Evolutionary conservation across 2,113 vertebrate species (phyloP), one percentile per base, ranked within the genome.

Genomic region (Chlorodrepanis virens): DNA sequence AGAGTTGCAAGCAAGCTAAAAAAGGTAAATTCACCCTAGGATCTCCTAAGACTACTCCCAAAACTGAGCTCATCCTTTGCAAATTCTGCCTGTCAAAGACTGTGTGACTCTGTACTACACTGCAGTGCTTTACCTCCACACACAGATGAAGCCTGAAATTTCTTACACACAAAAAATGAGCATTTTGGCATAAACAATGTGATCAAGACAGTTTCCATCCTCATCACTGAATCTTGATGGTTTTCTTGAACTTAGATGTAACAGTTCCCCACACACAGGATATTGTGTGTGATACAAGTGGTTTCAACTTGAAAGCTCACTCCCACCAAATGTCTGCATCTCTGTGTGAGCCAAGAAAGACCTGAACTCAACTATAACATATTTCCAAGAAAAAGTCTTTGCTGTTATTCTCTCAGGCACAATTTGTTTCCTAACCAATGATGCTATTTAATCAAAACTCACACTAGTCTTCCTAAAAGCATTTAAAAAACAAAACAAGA

Each of bases 371-470:
- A 88, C 92, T 92, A 97, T 59, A 93, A 70, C 89, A 60, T 90
- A 95, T 96, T 98, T 97, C 88, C 96, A 82, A 95, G 94, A 97
- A 96, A 95, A 92, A 95, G 39, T 44, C 85, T 91, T 89, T 90
- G 57, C 40, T 93, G 78, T 80, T 97, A 96, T 93, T 96, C 96
- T 95, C 87, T 92, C 75, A 93, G 94, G 88, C 93, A 96, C 90
- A 89, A 97, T 97, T 94, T 96, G 94, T 97, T 97, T 97, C 96
- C 90, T 94, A 96, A 96, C 89, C 95, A 93, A 82, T 94, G 94
- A 93, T 93, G 84, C 74, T 97, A 75, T 95, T 97, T 97, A 95
- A 97, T 96, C 96, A 97, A 95, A 97, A 93, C 80, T 95, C 95
- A 93, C 83, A 78, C 95, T 84, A 35, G 59, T 65, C 49, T 96